Conservation (phyloP, 2,888 invertebrate species). For the Caradrina clavipalpis region DNA sequence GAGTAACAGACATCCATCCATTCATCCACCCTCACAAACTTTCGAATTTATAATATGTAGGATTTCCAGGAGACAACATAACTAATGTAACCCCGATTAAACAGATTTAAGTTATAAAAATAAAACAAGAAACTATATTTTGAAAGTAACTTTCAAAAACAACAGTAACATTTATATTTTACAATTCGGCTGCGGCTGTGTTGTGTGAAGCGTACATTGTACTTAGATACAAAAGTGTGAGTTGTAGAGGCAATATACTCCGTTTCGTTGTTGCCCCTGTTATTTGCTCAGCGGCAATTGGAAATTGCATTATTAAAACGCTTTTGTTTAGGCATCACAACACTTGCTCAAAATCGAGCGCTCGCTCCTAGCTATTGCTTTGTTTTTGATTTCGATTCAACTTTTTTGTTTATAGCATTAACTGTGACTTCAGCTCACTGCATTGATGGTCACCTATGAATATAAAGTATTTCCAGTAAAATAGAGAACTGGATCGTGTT, state of each 20-base stretch:
- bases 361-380: slow-evolving; percentile 39
- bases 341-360: slow-evolving; percentile 78
- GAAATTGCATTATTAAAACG: slow-evolving; percentile 91
- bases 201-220: slow-evolving; percentile 45
- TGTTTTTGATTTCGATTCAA: slow-evolving; percentile 54
- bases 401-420: slow-evolving; percentile 37
- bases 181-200: slow-evolving; percentile 43
- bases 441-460: slow-evolving; percentile 12
- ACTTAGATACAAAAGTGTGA: slow-evolving; percentile 70
- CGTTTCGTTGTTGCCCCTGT: slow-evolving; percentile 80
- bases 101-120: too few relatives aligned
- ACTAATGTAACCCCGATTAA: too few relatives aligned
- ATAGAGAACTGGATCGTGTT: too few relatives aligned
- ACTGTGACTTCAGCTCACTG: slow-evolving; percentile 4
- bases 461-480: neutral
- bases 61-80: too few relatives aligned
- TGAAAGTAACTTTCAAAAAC: too few relatives aligned
- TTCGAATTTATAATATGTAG: too few relatives aligned
- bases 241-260: slow-evolving; percentile 73
- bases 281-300: slow-evolving; percentile 90
- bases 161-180: slow-evolving; percentile 31
- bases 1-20: too few relatives aligned
- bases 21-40: too few relatives aligned
- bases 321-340: slow-evolving; percentile 89
- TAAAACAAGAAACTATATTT: too few relatives aligned